Base-by-base conservation (phyloP, 1,140 invertebrate species). In the Lepidurus couesii region DNA sequence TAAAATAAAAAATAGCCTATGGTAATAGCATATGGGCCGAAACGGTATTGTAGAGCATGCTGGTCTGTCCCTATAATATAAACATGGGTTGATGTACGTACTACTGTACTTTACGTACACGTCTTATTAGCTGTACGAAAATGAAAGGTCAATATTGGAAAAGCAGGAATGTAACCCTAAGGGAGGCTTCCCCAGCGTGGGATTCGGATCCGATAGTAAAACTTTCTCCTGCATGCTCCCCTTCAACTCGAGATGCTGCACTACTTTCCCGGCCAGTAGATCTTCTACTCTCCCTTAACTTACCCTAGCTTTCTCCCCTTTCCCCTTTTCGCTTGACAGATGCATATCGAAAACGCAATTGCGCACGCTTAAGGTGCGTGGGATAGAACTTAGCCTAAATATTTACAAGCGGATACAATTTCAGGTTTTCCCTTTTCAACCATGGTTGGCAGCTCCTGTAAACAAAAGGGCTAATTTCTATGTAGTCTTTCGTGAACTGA, bases 291-390 rank as follows among this genome's bases (percentile, higher is more conserved):
- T 21, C 16, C 53, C 53, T 21, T 65, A 65, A 21, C 21, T 65
- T 65, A 21, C 53, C n/a, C 21, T 21, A 65, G 53, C 53, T 65
- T 65, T 65, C 53, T 65, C 53, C 53, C 13, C 53, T 65, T 65
- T 65, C 21, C 53, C 53, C n/a, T 16, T 65, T 65, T 65, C 21
- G 7, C 53, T 21, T 3, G 13, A 21, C 16, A 16, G 53, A 65
- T 34, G 34, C 34, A 34, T 34, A 34, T 34, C 34, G 34, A 34
- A 34, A 34, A 34, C 34, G 34, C 34, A 34, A 34, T 34, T 34
- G 34, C 34, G 34, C 34, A 4, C 34, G 4, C 34, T 34, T 34
- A 34, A 34, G 34, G 34, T 34, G 34, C 2, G 4, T 34, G 34
- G 34, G 34, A 34, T 34, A 4, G 34, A 34, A 34, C 34, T 34